Evolutionary conservation across 2,888 invertebrate species (phyloP), one percentile per base, ranked within the genome.

Genomic region (Spodoptera exigua): DNA sequence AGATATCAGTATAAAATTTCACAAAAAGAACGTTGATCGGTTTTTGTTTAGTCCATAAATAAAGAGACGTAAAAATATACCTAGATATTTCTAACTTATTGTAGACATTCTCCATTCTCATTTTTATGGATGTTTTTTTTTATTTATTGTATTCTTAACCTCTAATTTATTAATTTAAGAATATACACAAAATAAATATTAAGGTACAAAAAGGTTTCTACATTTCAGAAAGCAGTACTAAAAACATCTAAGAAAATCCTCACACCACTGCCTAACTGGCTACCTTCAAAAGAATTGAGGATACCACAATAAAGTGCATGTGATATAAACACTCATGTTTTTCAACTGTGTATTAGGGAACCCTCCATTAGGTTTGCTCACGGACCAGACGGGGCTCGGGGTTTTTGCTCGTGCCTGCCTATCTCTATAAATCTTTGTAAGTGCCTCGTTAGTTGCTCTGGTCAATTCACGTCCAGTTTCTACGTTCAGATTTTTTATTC

Each of bases 401-500:
- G 84, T 86, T 90, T 89, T 88, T 86, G 86, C 82, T 73, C 74
- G 70, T 65, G 79, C 81, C 80, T 78, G 80, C 84, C 86, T 84
- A 86, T 86, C 87, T 86, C 86, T 86, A 90, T 90, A 90, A 90
- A 90, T 90, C 90, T 88, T 84, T 75, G 82, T 86, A 89, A 90
- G 90, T 88, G 86, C 82, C 87, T 88, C 90, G 88, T 91, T 91
- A 89, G 88, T 90, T 85, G 82, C 80, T 81, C 83, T 86, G 85
- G 86, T 87, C 89, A 87, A 87, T 89, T 85, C 86, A 77, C 82
- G 84, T 86, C 85, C 82, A 78, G 80, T 78, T 80, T 81, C 78
- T 74, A 77, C 76, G 76, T 81, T 68, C 75, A 81, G 83, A 84
- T 88, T 88, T 88, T 88, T 86, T 86, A 85, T 87, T 84, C 78